Percentiles rank a stretch among this genome's conserved stretches.
Evolutionary conservation across 2,113 vertebrate species (phyloP).

Genomic region (Poecilia latipinna): DNA sequence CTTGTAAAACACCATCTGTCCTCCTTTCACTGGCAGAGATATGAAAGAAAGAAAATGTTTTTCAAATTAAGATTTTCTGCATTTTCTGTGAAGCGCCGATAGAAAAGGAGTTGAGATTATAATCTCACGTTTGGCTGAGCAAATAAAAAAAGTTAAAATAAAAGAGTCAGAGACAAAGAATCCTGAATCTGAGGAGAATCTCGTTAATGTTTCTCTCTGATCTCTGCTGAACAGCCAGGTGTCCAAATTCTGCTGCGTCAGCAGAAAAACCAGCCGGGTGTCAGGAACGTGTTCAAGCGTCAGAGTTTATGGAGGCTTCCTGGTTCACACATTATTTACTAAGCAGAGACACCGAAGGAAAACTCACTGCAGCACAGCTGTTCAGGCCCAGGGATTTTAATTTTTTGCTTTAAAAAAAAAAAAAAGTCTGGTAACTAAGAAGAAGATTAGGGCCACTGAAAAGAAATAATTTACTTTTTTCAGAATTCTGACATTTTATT

Average conservation of each 20-base stretch:
- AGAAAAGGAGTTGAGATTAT: not conserved
- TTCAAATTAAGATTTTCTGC: not conserved
- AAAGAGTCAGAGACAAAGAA: slow-evolving; percentile 8
- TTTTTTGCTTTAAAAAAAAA: no score
- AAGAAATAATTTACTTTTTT: no score
- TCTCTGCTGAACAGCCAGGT: slow-evolving; percentile 31
- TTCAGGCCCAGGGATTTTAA: no score
- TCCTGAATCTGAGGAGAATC: slow-evolving; percentile 48
- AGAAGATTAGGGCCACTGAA: no score
- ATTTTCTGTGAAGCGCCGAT: not conserved
- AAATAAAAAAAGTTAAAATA: slow-evolving; percentile 1
- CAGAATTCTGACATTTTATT: no score
- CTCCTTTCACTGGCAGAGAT: slow-evolving; percentile 18
- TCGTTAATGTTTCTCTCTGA: slow-evolving; percentile 69
- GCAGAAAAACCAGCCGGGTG: no score
- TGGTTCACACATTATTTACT: no score
- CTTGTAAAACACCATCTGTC: slow-evolving; percentile 13
- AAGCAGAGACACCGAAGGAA: no score
- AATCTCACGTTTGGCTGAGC: not conserved
- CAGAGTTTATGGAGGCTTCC: no score
- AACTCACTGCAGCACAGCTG: no score
- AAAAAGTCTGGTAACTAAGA: no score
- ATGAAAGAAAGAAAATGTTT: slow-evolving; percentile 7
- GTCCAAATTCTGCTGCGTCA: not conserved
- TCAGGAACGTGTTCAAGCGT: no score